Percentiles rank a stretch among this genome's conserved stretches.
Evolutionary conservation across 2,797 vertebrate species (phyloP).

Genomic region (Notamacropus eugenii): DNA sequence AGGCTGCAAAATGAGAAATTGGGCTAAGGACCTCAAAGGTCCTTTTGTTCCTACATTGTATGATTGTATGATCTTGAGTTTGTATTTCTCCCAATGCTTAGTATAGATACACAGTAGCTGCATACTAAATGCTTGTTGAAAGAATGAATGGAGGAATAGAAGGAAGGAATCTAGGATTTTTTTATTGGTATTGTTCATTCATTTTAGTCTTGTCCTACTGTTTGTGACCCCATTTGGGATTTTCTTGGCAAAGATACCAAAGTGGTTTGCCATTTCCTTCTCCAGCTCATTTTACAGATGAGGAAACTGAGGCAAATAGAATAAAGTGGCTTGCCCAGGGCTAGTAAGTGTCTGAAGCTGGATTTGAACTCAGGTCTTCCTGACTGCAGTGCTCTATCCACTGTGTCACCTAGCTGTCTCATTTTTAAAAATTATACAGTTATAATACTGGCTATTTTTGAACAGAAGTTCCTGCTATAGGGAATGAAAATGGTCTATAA

Average conservation of each 20-base stretch:
- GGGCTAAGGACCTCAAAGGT: neutral
- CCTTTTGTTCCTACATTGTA: neutral
- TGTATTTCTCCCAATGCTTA: neutral
- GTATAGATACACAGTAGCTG: neutral
- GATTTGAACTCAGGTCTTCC: neutral
- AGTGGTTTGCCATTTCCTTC: neutral
- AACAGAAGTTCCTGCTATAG: neutral
- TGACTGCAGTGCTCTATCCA: neutral
- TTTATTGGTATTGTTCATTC: no score
- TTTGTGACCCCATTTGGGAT: neutral
- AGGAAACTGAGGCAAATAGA: neutral
- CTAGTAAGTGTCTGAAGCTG: neutral
- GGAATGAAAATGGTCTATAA: neutral
- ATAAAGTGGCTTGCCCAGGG: neutral
- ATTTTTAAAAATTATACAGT: neutral
- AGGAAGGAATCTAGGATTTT: neutral
- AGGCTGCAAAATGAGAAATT: neutral
- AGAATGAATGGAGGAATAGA: neutral
- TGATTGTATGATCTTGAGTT: neutral
- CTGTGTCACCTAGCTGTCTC: neutral
- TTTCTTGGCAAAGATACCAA: neutral
- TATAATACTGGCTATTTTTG: neutral
- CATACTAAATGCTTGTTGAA: neutral
- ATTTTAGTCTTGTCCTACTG: neutral
- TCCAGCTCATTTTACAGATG: neutral